Percentiles rank a stretch among this genome's conserved stretches.
phyloP scores from a whole-genome alignment of 2,113 vertebrate species.

The Symphodus melops region DNA sequence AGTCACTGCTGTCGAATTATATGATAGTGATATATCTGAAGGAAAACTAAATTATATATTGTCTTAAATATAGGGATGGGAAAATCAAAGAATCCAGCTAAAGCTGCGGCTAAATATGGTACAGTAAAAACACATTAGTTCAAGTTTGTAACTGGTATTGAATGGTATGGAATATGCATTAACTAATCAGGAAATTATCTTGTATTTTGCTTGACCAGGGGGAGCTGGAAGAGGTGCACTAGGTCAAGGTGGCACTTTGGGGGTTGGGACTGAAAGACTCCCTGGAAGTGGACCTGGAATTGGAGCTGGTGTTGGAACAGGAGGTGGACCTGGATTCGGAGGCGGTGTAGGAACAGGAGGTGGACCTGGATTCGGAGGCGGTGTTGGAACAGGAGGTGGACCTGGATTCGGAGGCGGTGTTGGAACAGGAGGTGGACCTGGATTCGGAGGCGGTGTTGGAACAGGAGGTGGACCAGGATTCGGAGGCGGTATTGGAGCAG shows the following conservation, averaged over 20 bases:
- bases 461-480: constrained; percentile 30
- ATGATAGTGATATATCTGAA: background rate
- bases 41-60: background rate
- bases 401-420: constrained; percentile 39
- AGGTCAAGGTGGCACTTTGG: constrained; percentile 70
- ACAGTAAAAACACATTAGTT: constrained; percentile 16
- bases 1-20: background rate
- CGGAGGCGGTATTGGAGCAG: constrained; percentile 35
- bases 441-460: constrained; percentile 31
- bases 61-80: constrained; percentile 59
- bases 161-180: background rate
- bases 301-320: constrained; percentile 53
- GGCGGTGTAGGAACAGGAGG: constrained; percentile 26
- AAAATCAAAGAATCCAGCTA: constrained; percentile 76
- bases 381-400: constrained; percentile 25
- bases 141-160: background rate
- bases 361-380: constrained; percentile 26
- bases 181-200: background rate
- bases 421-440: constrained; percentile 26
- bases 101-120: constrained; percentile 78
- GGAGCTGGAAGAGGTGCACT: constrained; percentile 59
- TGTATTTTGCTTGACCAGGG: constrained; percentile 19
- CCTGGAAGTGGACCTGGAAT: constrained; percentile 49
- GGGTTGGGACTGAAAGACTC: constrained; percentile 58
- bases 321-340: constrained; percentile 36